These are phyloP conservation scores for Rattus norvegicus DNA, from an alignment of 2,113 vertebrate genomes.

Conservation along the genomic window DNA sequence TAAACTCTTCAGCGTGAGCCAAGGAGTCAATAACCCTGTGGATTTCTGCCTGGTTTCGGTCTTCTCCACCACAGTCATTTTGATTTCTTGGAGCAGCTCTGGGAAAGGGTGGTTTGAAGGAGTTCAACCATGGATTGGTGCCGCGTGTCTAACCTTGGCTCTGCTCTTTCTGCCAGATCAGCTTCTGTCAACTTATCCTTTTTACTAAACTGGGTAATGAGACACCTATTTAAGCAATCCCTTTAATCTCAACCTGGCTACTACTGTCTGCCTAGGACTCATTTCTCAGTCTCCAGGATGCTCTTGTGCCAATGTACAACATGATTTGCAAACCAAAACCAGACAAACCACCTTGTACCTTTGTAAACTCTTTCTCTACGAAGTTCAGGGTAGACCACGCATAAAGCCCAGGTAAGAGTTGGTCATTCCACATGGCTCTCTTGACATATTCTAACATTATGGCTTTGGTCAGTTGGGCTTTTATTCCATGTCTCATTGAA, in stretches of 20 bases:
- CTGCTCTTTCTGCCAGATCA: not conserved
- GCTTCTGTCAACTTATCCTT: not conserved
- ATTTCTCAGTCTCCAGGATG: conserved; percentile 95
- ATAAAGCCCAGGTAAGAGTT: not conserved
- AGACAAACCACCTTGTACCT: not conserved
- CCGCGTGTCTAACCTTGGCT: no score
- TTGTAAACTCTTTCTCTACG: not conserved
- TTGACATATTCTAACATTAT: not conserved
- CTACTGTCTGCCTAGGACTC: conserved; percentile 98
- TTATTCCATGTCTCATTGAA: not conserved
- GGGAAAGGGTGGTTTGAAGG: not conserved
- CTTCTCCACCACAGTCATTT: conserved; percentile 95
- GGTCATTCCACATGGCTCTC: not conserved
- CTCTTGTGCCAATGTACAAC: conserved; percentile 85
- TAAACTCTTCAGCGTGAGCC: conserved; percentile 99
- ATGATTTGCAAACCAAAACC: not conserved
- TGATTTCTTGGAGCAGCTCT: not conserved
- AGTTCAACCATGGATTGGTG: not conserved
- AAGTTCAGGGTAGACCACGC: not conserved
- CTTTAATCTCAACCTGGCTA: conserved; percentile 98
- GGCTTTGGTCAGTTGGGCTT: not conserved
- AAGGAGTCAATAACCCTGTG: conserved; percentile 99
- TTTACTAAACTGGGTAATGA: not conserved
- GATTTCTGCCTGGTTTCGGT: conserved; percentile 99
- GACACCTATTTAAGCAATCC: conserved; percentile 88